Base-by-base conservation (phyloP, 1,140 invertebrate genomes). In the Limonius californicus region DNA sequence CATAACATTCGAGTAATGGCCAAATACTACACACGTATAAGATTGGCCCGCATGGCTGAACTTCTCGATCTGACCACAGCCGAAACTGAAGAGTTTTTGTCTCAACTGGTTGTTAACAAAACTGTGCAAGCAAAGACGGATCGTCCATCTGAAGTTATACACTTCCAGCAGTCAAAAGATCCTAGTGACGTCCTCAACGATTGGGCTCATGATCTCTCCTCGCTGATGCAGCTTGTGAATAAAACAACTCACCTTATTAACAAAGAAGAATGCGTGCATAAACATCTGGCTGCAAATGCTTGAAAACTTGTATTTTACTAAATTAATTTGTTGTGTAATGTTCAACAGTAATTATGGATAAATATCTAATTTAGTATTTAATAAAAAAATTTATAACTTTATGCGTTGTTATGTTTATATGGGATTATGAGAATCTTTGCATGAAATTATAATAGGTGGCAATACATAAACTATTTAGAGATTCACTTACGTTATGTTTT, bases 1-100 rank as follows among this genome's bases (percentile, higher is more conserved):
- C 81, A 98, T 90, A 99, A 99, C 78, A 98, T 99, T 70, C 86
- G 96, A 63, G 97, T 99, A 63, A 98, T 99, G 89, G 95, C 97
- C 7, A 97, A 97, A 80, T 99, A 99, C 79, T 99, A 99, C 77
- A 98, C 95, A 0, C 86, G 93, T 69, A 91, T 99, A 56, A 87
- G 89, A 12, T 80, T 99, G 62, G 84, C 87, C 59, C 85, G 97
- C 59, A 98, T 99, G 93, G 90, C 95, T 54, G 88, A 97, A 74
- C 80, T 99, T 16, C 77, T 99, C 19, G 95, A 97, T 75, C 83
- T 98, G 43, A 85, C 89, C 15, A 82, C 88, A 59, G 85, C 86
- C 59, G 94, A 99, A 79, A 95, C 95, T 1, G 97, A 99, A 79
- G 89, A 97, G 47, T 97, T 97, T 67, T 80, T 99, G 2, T 97